Evolutionary conservation across 1,140 invertebrate species (phyloP).

Genomic region (Sarcophaga peregrina): DNA sequence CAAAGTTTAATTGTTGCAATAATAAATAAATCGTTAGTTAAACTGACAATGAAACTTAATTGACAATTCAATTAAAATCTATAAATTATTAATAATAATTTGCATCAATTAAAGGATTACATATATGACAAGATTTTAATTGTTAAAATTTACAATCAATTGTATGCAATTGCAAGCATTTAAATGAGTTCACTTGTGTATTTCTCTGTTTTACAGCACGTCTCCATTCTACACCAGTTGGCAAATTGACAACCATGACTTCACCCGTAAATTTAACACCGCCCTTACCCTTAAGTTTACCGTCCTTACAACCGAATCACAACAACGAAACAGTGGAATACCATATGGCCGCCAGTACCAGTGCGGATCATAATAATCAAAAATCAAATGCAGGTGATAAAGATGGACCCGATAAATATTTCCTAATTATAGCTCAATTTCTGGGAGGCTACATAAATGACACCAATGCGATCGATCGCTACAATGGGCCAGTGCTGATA

Average conservation of each 20-base stretch:
- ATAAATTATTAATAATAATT: too few relatives aligned
- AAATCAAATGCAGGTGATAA: conserved; percentile 45
- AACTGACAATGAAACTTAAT: too few relatives aligned
- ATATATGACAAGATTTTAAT: too few relatives aligned
- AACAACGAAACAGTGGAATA: conserved; percentile 42
- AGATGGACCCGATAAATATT: conserved; percentile 61
- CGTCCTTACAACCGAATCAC: neutral
- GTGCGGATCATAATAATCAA: conserved; percentile 38
- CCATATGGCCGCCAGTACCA: conserved; percentile 47
- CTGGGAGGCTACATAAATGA: conserved; percentile 56
- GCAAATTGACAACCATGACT: conserved; percentile 10
- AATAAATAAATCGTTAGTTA: too few relatives aligned
- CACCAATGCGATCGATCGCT: conserved; percentile 55
- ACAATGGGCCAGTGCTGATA: conserved; percentile 60
- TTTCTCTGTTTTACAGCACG: too few relatives aligned
- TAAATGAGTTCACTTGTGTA: too few relatives aligned
- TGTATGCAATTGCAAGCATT: too few relatives aligned
- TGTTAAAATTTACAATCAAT: too few relatives aligned
- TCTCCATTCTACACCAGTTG: neutral
- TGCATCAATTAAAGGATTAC: too few relatives aligned
- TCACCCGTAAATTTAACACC: neutral
- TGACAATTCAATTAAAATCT: too few relatives aligned
- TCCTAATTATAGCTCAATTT: conserved; percentile 57
- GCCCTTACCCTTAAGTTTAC: neutral
- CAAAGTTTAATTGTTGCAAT: too few relatives aligned